Evolutionary conservation across 1,140 invertebrate genomes (phyloP).

Genomic region (Drosophila chauvacae): DNA sequence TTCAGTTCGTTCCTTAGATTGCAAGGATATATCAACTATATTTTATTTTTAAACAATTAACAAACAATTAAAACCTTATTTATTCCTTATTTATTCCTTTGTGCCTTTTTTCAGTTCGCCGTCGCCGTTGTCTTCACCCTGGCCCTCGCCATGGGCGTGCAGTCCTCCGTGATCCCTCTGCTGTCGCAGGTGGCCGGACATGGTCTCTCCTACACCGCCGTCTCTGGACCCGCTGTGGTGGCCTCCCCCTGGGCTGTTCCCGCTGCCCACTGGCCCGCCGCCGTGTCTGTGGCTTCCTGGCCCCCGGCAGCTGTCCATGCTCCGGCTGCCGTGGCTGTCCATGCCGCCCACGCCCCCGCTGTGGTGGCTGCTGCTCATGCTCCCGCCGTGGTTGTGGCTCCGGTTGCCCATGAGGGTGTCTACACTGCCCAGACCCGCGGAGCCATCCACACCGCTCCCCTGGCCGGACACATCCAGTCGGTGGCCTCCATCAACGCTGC

Average conservation of each 20-base stretch:
- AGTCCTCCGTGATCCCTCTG: constrained; percentile 78
- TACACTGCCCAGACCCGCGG: constrained; percentile 86
- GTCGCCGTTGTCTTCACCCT: constrained; percentile 70
- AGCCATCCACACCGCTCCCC: constrained; percentile 85
- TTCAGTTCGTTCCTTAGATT: not conserved
- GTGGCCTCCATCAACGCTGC: constrained; percentile 84
- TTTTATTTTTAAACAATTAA: not conserved
- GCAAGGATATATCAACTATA: not conserved
- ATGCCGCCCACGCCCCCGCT: constrained; percentile 23
- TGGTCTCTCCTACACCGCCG: constrained; percentile 74
- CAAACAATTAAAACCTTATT: not conserved
- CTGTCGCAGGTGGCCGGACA: constrained; percentile 68
- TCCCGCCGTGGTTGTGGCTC: constrained; percentile 64
- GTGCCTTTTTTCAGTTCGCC: constrained; percentile 63
- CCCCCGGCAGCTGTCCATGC: constrained; percentile 50
- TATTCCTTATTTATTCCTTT: not conserved
- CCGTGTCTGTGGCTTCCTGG: constrained; percentile 60
- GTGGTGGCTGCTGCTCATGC: constrained; percentile 39
- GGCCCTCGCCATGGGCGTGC: constrained; percentile 82
- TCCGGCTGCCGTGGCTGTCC: constrained; percentile 44
- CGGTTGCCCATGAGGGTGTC: constrained; percentile 69
- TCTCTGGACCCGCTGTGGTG: constrained; percentile 60
- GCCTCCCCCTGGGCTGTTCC: constrained; percentile 62
- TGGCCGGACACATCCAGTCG: constrained; percentile 84
- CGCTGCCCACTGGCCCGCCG: constrained; percentile 67